These are phyloP conservation scores for Tragelaphus buxtoni DNA, from an alignment of 2,113 vertebrate genomes.

Conservation along the genomic window DNA sequence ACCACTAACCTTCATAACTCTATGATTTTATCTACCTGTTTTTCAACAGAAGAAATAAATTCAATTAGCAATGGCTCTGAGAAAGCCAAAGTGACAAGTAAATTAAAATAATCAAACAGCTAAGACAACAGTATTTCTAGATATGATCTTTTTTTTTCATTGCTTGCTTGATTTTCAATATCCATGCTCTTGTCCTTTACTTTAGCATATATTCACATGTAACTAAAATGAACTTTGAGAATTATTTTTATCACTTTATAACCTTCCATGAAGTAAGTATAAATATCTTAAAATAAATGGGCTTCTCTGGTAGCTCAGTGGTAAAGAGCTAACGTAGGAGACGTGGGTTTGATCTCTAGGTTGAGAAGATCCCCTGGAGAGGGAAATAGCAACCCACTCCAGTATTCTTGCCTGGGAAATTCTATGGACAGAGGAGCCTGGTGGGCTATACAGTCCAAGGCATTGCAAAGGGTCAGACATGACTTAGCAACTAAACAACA, in stretches of 20 bases:
- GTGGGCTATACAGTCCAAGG: background rate
- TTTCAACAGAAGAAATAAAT: constrained; percentile 25
- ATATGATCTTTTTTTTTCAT: background rate
- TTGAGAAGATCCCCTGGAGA: background rate
- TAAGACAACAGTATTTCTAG: background rate
- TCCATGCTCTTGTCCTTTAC: background rate
- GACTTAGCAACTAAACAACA: background rate
- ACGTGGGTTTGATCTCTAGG: background rate
- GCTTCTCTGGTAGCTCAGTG: background rate
- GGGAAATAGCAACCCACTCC: background rate
- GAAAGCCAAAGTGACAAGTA: background rate
- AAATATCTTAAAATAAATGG: background rate
- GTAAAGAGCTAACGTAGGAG: background rate
- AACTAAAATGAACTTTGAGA: background rate
- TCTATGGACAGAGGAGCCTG: background rate
- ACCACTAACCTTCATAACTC: background rate
- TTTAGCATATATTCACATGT: background rate
- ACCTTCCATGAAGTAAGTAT: background rate
- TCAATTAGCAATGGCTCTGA: background rate
- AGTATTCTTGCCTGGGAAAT: background rate
- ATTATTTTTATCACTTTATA: background rate
- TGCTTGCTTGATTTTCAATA: background rate
- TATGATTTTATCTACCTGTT: constrained; percentile 1
- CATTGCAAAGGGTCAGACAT: background rate
- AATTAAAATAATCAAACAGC: background rate